Conservation (phyloP, 2,888 invertebrate species). For the Andrena fulva region DNA sequence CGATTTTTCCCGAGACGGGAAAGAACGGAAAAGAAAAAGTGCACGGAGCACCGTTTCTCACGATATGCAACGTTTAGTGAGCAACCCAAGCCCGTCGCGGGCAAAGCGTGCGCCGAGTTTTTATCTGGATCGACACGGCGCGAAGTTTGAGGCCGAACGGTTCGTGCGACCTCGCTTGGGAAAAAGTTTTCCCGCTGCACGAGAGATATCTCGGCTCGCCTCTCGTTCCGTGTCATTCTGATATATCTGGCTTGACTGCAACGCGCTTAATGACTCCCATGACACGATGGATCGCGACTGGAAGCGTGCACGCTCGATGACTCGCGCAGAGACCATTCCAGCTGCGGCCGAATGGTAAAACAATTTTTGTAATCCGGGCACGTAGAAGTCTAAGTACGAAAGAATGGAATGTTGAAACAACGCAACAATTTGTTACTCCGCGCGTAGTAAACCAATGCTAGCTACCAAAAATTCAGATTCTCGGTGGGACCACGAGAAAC, state of each 20-base stretch:
- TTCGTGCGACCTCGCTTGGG: slow-evolving; percentile 48
- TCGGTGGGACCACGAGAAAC: too few relatives aligned
- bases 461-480: too few relatives aligned
- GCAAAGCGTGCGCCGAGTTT: slow-evolving; percentile 40
- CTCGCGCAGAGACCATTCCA: not conserved
- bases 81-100: slow-evolving; percentile 8
- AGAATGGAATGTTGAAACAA: too few relatives aligned
- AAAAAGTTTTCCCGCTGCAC: slow-evolving; percentile 30
- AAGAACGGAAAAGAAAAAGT: not conserved
- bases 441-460: too few relatives aligned
- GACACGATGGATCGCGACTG: slow-evolving; percentile 16
- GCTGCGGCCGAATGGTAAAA: not conserved
- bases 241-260: slow-evolving; percentile 17
- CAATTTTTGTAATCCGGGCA: too few relatives aligned
- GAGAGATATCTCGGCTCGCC: slow-evolving; percentile 33
- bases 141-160: slow-evolving; percentile 56
- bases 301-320: slow-evolving; percentile 1
- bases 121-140: slow-evolving; percentile 51
- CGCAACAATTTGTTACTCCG: too few relatives aligned
- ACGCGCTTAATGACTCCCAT: slow-evolving; percentile 22
- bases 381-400: too few relatives aligned
- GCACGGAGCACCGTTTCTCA: slow-evolving; percentile 14
- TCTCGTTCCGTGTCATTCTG: slow-evolving; percentile 39
- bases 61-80: slow-evolving; percentile 47
- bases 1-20: slow-evolving; percentile 15